phyloP scores from a whole-genome alignment of 1,140 invertebrate species.

The Atta cephalotes region DNA sequence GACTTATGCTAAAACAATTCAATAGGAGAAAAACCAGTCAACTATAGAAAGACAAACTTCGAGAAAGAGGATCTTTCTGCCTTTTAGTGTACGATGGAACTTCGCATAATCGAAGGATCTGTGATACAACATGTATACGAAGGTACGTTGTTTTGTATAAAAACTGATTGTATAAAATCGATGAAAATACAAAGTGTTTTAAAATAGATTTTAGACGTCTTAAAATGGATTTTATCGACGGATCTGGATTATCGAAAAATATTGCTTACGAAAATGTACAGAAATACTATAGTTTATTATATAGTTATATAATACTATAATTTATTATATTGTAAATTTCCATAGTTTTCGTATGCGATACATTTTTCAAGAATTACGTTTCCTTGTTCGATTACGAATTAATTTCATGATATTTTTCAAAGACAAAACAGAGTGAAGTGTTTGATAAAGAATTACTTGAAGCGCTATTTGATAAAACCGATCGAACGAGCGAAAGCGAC shows the following conservation, averaged over 20 bases:
- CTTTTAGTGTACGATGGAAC: background rate
- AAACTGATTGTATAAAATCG: background rate
- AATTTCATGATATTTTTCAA: background rate
- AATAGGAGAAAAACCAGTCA: constrained; percentile 26
- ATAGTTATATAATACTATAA: too few species aligned
- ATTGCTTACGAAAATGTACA: too few species aligned
- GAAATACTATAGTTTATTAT: too few species aligned
- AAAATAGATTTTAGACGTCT: background rate
- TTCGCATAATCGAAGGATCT: background rate
- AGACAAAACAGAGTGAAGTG: too few species aligned
- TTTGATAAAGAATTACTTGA: background rate
- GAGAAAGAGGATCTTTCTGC: background rate
- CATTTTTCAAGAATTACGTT: too few species aligned
- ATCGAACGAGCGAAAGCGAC: constrained; percentile 33
- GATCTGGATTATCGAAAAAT: too few species aligned
- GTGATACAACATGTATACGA: background rate
- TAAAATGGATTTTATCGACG: background rate
- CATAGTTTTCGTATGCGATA: too few species aligned
- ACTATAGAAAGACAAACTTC: constrained; percentile 1
- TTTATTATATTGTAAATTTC: too few species aligned
- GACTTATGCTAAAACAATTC: constrained; percentile 55
- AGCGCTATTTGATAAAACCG: constrained; percentile 17
- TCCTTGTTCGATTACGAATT: background rate
- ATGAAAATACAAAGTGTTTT: background rate
- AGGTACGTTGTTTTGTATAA: background rate